Evolutionary conservation across 2,113 vertebrate genomes (phyloP), one percentile per base, ranked within the genome.

Genomic region (Salvelinus alpinus): DNA sequence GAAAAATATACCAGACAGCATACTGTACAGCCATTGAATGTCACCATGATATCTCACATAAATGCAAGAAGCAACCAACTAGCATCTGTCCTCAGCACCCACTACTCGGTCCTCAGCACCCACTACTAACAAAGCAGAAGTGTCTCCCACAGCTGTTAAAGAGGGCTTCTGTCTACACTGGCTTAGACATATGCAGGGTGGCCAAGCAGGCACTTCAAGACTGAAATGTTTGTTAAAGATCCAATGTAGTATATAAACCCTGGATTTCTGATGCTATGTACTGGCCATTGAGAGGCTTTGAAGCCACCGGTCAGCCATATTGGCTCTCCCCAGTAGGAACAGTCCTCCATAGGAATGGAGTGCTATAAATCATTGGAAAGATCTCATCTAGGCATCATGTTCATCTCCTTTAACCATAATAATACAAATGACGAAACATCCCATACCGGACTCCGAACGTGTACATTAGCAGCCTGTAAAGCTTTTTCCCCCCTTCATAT

Each of bases 151-250:
- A 29, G 22, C 18, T 25, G 44, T 3, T 20, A 47, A 38, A 16
- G 29, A 13, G 31, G 18, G 22, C 31, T 25, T 31, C 27, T n/a
- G 3, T 31, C 5, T 51, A 20, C 7, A 66, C 14, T n/a, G 14
- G 60, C 24, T 59, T 68, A 12, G 71, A 34, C 70, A 48, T 9
- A 64, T 18, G 18, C 18, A 64, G 18, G 14, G 59, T 0, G n/a
- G 29, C n/a, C 2, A 64, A 75, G 78, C 78, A 74, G 79, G 80
- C 84, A 83, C 80, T 60, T 71, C 66, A 71, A 62, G 69, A 48
- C 2, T 27, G 16, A 25, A 51, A 25, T 22, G 29, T 71, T 29
- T 20, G 12, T 60, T 44, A 34, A 14, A 62, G 64, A 64, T 14
- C 11, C 38, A 38, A 38, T 38, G 38, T 9, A 9, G 38, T 38